Evolutionary conservation across 2,113 vertebrate genomes (phyloP).

Genomic region (Rana temporaria): DNA sequence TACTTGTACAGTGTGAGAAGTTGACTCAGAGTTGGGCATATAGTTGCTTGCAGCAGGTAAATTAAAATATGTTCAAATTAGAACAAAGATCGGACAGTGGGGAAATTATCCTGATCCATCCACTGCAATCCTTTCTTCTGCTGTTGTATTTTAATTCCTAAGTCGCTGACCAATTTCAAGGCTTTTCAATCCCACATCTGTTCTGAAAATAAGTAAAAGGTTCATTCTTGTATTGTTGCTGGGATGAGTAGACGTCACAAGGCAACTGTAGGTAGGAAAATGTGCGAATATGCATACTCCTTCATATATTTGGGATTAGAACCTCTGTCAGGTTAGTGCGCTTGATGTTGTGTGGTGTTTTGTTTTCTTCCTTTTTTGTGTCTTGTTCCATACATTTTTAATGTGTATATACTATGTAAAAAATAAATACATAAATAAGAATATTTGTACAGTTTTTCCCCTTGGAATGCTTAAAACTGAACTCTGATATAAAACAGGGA

Average conservation of each 20-base stretch:
- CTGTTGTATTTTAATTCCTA: conserved; percentile 25
- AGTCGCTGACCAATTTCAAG: conserved; percentile 1
- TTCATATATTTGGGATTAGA: too few relatives aligned
- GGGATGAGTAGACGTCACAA: background rate
- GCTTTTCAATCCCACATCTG: conserved; percentile 4
- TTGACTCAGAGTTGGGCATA: background rate
- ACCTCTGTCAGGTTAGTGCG: too few relatives aligned
- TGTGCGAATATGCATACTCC: too few relatives aligned
- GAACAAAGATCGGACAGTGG: background rate
- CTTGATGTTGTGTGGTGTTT: too few relatives aligned
- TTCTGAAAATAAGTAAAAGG: background rate
- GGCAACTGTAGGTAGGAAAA: conserved; percentile 32
- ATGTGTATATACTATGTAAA: too few relatives aligned
- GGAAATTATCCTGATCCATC: conserved; percentile 12
- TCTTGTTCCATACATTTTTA: too few relatives aligned
- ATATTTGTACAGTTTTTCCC: too few relatives aligned
- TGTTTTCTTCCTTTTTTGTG: too few relatives aligned
- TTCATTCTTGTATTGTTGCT: background rate
- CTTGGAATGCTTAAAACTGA: too few relatives aligned
- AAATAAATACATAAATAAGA: too few relatives aligned
- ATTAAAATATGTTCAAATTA: conserved; percentile 1
- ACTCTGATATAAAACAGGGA: too few relatives aligned
- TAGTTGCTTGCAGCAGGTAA: background rate
- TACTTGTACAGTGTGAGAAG: too few relatives aligned
- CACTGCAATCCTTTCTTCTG: background rate